These are phyloP conservation scores for Cryptophagus acutangulus DNA, from an alignment of 2,888 invertebrate species.

Conservation along the genomic window DNA sequence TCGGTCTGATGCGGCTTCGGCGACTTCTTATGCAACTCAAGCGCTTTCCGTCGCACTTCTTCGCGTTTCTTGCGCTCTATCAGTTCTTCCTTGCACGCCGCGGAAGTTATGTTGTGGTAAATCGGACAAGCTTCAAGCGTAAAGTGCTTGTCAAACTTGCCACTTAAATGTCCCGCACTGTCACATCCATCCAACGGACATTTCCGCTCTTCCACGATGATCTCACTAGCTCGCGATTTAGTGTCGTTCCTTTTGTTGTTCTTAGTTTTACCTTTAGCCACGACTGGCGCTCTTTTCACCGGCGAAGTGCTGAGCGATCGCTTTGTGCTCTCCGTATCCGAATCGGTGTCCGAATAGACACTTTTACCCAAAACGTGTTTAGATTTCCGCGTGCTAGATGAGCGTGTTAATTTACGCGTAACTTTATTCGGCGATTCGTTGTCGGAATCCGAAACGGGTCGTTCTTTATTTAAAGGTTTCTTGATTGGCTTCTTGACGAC, in stretches of 20 bases:
- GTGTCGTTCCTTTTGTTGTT: constrained; percentile 43
- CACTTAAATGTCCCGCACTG: constrained; percentile 82
- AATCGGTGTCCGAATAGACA: constrained; percentile 61
- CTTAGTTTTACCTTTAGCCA: constrained; percentile 49
- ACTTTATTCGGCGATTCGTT: constrained; percentile 37
- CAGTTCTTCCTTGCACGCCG: constrained; percentile 59
- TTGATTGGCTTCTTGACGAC: constrained; percentile 35
- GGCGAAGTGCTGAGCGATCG: constrained; percentile 59
- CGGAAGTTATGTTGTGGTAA: constrained; percentile 82
- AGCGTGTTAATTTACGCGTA: constrained; percentile 65
- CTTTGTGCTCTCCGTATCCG: constrained; percentile 56
- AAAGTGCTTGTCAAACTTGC: constrained; percentile 75
- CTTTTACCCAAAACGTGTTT: constrained; percentile 57
- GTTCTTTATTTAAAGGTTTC: constrained; percentile 35
- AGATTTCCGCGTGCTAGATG: constrained; percentile 63
- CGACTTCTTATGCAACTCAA: constrained; percentile 48
- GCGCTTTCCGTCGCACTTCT: constrained; percentile 52
- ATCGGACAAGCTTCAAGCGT: constrained; percentile 87
- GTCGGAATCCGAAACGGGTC: constrained; percentile 38
- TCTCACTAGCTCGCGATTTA: constrained; percentile 37
- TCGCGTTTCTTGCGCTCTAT: constrained; percentile 57
- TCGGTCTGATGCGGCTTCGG: constrained; percentile 55
- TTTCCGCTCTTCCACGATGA: constrained; percentile 57
- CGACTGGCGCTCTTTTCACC: constrained; percentile 55
- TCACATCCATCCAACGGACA: constrained; percentile 89